These are phyloP conservation scores for Macrocentrus cingulum DNA, from an alignment of 1,140 invertebrate genomes.

Conservation along the genomic window DNA sequence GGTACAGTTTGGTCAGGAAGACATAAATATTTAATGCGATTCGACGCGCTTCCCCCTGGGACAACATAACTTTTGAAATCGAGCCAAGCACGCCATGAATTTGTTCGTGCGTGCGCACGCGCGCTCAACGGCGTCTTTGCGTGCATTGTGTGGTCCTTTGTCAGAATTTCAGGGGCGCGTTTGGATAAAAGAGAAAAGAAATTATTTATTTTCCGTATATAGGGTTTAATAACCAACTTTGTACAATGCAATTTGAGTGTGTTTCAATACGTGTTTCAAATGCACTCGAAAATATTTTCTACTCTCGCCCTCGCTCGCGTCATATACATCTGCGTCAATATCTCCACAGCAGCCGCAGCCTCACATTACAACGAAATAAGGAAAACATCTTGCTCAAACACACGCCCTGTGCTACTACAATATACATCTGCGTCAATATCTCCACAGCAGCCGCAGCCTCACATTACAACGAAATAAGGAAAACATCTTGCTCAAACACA, in stretches of 20 bases:
- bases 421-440: no score
- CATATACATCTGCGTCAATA: no score
- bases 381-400: constrained; percentile 29
- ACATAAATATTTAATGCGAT: constrained; percentile 34
- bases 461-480: constrained; percentile 25
- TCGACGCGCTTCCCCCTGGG: constrained; percentile 29
- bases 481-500: constrained; percentile 28
- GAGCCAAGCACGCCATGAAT: constrained; percentile 16
- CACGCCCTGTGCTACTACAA: no score
- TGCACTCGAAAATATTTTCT: no score
- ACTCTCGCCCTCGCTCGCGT: no score
- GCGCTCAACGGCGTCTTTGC: not conserved
- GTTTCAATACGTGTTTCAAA: no score
- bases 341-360: not conserved
- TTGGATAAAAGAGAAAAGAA: no score
- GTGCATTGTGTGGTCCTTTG: not conserved
- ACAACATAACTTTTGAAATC: constrained; percentile 30
- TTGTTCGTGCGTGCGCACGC: constrained; percentile 2
- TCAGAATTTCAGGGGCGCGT: no score
- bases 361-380: constrained; percentile 23
- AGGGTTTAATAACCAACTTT: no score
- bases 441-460: constrained; percentile 1
- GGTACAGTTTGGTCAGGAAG: constrained; percentile 7
- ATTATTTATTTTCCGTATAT: no score
- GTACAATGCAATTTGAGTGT: not conserved